phyloP scores from a whole-genome alignment of 2,113 vertebrate genomes.

The Chiloscyllium plagiosum region DNA sequence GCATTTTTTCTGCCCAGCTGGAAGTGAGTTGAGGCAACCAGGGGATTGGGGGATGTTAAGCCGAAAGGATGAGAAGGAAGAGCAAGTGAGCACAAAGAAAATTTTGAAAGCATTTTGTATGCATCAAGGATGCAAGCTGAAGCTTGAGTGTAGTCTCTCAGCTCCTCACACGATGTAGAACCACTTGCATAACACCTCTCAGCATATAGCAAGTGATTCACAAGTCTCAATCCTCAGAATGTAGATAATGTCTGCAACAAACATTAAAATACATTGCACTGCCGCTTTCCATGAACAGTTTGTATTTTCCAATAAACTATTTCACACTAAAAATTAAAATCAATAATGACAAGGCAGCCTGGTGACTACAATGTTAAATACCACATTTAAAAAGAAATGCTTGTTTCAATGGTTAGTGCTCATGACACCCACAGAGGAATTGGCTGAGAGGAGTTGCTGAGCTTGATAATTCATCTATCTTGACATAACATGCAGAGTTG shows the following conservation, averaged over 20 bases:
- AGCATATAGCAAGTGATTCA: neutral
- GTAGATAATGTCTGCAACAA: neutral
- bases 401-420: neutral
- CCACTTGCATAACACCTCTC: neutral
- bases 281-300: neutral
- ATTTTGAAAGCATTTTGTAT: neutral
- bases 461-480: slow-evolving; percentile 16
- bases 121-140: neutral
- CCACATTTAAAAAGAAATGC: neutral
- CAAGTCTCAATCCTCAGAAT: slow-evolving; percentile 4
- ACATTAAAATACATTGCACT: neutral
- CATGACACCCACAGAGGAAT: slow-evolving; percentile 26
- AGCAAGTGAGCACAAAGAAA: neutral
- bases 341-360: slow-evolving; percentile 16
- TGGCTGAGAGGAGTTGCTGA: slow-evolving; percentile 15
- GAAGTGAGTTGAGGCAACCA: neutral
- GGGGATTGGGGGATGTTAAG: neutral
- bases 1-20: neutral
- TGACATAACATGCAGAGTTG: slow-evolving; percentile 7
- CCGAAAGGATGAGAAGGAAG: neutral
- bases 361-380: neutral
- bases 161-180: neutral
- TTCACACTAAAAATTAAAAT: slow-evolving; percentile 1
- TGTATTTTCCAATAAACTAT: slow-evolving; percentile 12
- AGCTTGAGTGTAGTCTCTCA: neutral